Percentiles rank a stretch among this genome's conserved stretches.
Conservation (phyloP, 2,888 invertebrate species). For the Diogma glabrata region DNA sequence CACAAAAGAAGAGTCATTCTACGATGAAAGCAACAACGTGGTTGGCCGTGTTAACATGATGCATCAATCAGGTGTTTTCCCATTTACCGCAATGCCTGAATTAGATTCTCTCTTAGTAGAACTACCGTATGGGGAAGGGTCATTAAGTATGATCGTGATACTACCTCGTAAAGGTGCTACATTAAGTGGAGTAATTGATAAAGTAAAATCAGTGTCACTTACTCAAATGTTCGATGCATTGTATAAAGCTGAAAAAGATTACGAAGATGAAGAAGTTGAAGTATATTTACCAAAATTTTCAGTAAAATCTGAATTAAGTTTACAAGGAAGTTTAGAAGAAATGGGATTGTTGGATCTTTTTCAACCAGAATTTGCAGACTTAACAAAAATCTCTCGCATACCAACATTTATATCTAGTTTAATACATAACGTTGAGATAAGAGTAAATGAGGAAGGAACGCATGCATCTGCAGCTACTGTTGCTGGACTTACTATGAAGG, state of each 20-base stretch:
- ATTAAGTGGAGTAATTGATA: constrained; percentile 38
- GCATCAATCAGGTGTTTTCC: constrained; percentile 48
- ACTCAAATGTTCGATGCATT: constrained; percentile 42
- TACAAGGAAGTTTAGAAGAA: constrained; percentile 44
- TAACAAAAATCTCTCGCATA: constrained; percentile 43
- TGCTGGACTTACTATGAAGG: constrained; percentile 30
- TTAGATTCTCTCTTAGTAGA: constrained; percentile 51
- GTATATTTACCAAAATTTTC: constrained; percentile 52
- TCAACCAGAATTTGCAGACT: constrained; percentile 41
- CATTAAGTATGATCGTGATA: constrained; percentile 52
- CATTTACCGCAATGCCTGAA: constrained; percentile 43
- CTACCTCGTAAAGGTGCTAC: constrained; percentile 45
- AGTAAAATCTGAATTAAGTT: constrained; percentile 46
- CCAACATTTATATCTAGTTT: constrained; percentile 47
- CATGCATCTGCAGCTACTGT: constrained; percentile 50
- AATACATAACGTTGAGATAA: constrained; percentile 60
- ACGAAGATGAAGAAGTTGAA: constrained; percentile 47
- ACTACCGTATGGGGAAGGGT: constrained; percentile 54
- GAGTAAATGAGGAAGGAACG: constrained; percentile 64
- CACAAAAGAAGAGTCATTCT: constrained; percentile 45
- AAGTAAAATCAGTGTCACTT: constrained; percentile 38
- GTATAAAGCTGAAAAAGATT: constrained; percentile 37
- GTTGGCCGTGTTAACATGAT: constrained; percentile 60
- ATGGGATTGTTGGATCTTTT: constrained; percentile 60
- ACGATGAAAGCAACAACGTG: constrained; percentile 42